Base-by-base conservation (phyloP, 2,888 invertebrate species). In the Archips xylosteana region DNA sequence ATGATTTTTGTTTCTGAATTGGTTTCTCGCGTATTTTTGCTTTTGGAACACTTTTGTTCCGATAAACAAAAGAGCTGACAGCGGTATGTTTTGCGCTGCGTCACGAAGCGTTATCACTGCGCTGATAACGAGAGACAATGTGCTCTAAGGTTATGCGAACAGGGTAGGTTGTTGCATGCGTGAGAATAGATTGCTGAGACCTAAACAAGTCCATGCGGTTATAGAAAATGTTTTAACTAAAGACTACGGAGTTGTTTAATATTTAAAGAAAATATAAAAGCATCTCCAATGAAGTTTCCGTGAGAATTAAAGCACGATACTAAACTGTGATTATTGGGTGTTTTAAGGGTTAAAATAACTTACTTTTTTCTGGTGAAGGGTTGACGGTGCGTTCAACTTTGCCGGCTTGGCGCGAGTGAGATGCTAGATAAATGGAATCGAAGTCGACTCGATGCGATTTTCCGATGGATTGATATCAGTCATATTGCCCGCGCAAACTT, bases 61-160 rank as follows among this genome's bases (percentile, higher is more conserved):
- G 74, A 70, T 76, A 77, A 75, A 54, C 54, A 77, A 78, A 79
- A 79, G 71, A 75, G 76, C 77, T 78, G 78, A 76, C 80, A 79
- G 64, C 78, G 77, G 81, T 77, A 78, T 80, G 83, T 83, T 54
- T 83, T 82, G 79, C 83, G 80, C 82, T 85, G 85, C 82, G 79
- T 83, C 84, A 78, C 80, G 83, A 81, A 81, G 80, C 82, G 81
- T 81, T 92, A 92, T 93, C 93, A 90, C 80, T 78, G 61, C 65
- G 75, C 76, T 92, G 94, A 94, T 94, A 94, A 93, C 89, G 86
- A 88, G 79, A 82, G 78, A 85, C 88, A 89, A 83, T 77, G 79
- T 76, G 80, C 84, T 84, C 78, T 91, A 77, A 54, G 69, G 75
- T 13, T 66, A 74, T 75, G 49, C 69, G 66, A 75, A 76, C 86